Conservation (phyloP, 2,797 vertebrate species). For the Catamblyrhynchus diadema region DNA sequence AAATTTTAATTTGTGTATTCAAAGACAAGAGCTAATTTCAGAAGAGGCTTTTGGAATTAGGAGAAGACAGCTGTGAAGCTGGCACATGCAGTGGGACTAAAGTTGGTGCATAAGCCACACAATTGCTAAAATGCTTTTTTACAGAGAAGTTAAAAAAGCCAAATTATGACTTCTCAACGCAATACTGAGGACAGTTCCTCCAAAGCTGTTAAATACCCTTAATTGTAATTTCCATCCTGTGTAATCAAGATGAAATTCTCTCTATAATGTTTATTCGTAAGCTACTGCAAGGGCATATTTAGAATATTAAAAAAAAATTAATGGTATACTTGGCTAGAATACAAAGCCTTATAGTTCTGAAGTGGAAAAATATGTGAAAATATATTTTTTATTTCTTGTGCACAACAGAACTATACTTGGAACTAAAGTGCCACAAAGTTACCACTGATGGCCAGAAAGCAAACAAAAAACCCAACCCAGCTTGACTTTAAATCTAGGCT, state of each 20-base stretch:
- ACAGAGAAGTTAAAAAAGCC: neutral
- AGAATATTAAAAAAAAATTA: neutral
- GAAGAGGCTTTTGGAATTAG: neutral
- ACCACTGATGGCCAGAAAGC: neutral
- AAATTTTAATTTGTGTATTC: neutral
- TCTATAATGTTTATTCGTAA: neutral
- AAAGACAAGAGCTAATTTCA: slow-evolving; percentile 31
- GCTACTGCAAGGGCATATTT: neutral
- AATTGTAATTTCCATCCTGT: neutral
- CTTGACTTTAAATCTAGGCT: neutral
- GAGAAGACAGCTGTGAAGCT: slow-evolving; percentile 42
- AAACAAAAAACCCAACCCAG: neutral
- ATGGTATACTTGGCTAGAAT: neutral
- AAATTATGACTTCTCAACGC: neutral
- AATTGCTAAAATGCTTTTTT: slow-evolving; percentile 18
- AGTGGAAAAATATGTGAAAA: neutral
- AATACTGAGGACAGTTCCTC: neutral
- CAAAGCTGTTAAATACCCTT: neutral
- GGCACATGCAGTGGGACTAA: slow-evolving; percentile 1
- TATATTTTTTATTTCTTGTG: neutral
- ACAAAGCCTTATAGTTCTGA: neutral
- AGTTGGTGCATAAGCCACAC: neutral
- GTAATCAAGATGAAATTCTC: neutral
- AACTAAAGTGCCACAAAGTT: neutral
- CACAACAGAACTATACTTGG: neutral